Base-by-base conservation (phyloP, 1,140 invertebrate genomes). In the Neuroterus valhalla region DNA sequence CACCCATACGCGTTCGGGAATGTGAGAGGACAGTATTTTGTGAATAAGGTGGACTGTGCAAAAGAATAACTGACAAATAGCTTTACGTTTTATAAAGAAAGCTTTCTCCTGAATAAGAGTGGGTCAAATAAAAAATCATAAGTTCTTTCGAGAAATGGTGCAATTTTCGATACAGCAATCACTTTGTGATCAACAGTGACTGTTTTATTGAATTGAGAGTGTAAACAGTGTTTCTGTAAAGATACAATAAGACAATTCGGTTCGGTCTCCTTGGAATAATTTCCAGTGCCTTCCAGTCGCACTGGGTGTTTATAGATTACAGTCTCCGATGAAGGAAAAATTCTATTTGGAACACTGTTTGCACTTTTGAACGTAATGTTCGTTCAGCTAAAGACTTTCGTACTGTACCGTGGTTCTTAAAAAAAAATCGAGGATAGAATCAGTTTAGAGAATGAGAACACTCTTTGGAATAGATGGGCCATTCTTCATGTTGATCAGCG, bases 31-130 rank as follows among this genome's bases (percentile, higher is more conserved):
- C 68, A 78, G 70, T 70, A 31, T 70, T 62, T 62, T 62, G 55
- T 38, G 45, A 48, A 48, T 26, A 46, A 70, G 26, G 6, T 74
- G 74, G 50, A 73, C 42, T 80, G 73, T 66, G 68, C 68, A 70
- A 78, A 52, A 52, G 21, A 78, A 68, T 67, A 52, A 77, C 68
- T 78, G 70, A 84, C 23, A 80, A 77, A 79, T 85, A 86, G 79
- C 78, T 85, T 85, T 86, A 85, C 69, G 66, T 80, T 84, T 83
- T 83, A 79, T 82, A 80, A 68, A 66, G 21, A 44, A 68, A 62
- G 26, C 55, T 68, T 48, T 45, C 43, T 45, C 19, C 43, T 45
- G 4, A 68, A 15, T 31, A 26, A 68, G 26, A 68, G 14, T 23
- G 19, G 15, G 15, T 68, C 46, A 17, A 68, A 75, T 68, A 15